Percentiles rank a stretch among this genome's conserved stretches.
Conservation (phyloP, 2,888 invertebrate species). For the Agonopterix alstromeriana region DNA sequence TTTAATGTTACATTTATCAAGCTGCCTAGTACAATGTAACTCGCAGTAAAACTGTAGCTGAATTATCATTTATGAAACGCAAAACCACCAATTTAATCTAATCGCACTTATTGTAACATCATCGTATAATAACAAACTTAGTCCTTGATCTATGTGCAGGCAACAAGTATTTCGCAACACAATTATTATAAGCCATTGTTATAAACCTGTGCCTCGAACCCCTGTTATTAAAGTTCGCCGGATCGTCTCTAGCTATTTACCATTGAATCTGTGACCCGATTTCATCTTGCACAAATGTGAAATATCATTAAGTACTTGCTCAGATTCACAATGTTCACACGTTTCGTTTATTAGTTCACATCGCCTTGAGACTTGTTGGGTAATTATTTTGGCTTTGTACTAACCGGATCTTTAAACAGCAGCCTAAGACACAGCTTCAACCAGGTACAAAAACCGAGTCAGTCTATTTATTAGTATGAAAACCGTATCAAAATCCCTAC, state of each 20-base stretch:
- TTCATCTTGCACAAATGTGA: slow-evolving; percentile 14
- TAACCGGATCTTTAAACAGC: neutral
- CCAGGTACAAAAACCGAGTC: too few relatives aligned
- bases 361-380: slow-evolving; percentile 7
- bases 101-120: slow-evolving; percentile 49
- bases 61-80: slow-evolving; percentile 15
- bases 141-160: slow-evolving; percentile 67
- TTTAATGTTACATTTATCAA: too few relatives aligned
- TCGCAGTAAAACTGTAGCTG: slow-evolving; percentile 6
- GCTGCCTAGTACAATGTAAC: neutral
- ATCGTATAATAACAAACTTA: slow-evolving; percentile 36
- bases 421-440: too few relatives aligned
- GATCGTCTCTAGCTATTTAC: slow-evolving; percentile 38
- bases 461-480: too few relatives aligned
- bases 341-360: slow-evolving; percentile 5
- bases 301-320: slow-evolving; percentile 6
- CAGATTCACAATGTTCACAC: slow-evolving; percentile 9
- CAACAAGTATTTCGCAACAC: slow-evolving; percentile 49
- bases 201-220: slow-evolving; percentile 31
- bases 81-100: slow-evolving; percentile 35
- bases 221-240: slow-evolving; percentile 35
- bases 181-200: slow-evolving; percentile 45
- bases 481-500: too few relatives aligned
- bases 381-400: slow-evolving; percentile 4
- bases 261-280: slow-evolving; percentile 32